Base-by-base conservation (phyloP, 1,140 invertebrate species). In the Panonychus citri region DNA sequence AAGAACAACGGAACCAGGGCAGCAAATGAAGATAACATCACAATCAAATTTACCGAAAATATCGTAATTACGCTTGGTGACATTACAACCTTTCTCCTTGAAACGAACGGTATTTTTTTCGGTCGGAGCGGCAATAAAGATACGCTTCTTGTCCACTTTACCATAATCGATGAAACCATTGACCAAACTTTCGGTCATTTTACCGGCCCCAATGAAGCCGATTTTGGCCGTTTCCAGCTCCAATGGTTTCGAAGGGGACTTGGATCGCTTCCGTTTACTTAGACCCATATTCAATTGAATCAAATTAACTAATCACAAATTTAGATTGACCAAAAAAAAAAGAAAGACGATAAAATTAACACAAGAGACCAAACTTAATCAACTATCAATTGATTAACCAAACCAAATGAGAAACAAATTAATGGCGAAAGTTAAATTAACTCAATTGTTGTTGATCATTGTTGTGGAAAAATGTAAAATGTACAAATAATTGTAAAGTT, bases 201-300 rank as follows among this genome's bases (percentile, higher is more conserved):
- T 61, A 27, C 60, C 60, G 3, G 53, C 60, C 19, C 60, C 60
- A 7, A 61, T 27, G 42, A 61, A 61, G 13, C 60, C 60, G 25
- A 61, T 61, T 40, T 56, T 59, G 1, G 56, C 59, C 10, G 34
- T 40, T 25, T 25, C 24, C 28, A 58, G 13, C 8, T 52, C 53
- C 13, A 58, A 0, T 26, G 49, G 25, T 0, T 25, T 51, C 1
- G 17, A 3, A 26, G 24, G 24, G 7, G 24, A 24, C 8, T 46
- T 46, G 2, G 43, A 24, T 46, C 21, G n/a, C 19, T 46, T 46
- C 13, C n/a, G 21, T 46, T 46, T 46, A n/a, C 21, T 58, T 53
- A 19, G 25, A 56, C 0, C 28, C 26, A 30, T 26, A 13, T 26
- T 12, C 3, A 28, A 27, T 28, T 27, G 12, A n/a, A 12, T 1